Evolutionary conservation across 2,797 vertebrate genomes (phyloP).

Genomic region (Centropyge bicolor): DNA sequence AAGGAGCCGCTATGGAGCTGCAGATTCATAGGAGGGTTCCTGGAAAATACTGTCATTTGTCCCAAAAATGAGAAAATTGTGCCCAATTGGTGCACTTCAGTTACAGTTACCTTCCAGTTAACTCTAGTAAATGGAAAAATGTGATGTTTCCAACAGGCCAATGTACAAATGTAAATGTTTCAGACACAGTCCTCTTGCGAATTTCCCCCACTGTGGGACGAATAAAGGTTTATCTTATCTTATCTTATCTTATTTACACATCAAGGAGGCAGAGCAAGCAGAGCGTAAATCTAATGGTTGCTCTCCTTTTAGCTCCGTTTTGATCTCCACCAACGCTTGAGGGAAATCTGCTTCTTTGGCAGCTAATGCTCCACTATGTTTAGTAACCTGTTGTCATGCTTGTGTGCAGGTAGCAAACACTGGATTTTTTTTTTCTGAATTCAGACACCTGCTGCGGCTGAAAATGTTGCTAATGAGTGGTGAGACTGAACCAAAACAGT

Average conservation of each 20-base stretch:
- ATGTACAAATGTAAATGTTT: neutral
- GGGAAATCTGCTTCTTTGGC: constrained; percentile 11
- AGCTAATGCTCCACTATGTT: neutral
- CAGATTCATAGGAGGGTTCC: neutral
- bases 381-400: constrained; percentile 7
- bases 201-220: too few species aligned
- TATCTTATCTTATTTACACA: neutral
- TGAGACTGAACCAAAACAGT: neutral
- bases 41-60: neutral
- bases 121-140: neutral
- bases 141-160: neutral
- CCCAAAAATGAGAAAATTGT: neutral
- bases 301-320: neutral
- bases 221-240: too few species aligned
- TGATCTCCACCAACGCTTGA: neutral
- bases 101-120: neutral
- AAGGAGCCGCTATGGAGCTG: neutral
- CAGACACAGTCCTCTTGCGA: neutral
- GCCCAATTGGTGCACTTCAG: neutral
- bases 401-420: neutral
- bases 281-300: neutral
- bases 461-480: neutral
- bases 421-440: neutral
- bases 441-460: neutral
- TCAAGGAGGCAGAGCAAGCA: neutral